phyloP scores from a whole-genome alignment of 2,113 vertebrate genomes.

The Sprattus sprattus region DNA sequence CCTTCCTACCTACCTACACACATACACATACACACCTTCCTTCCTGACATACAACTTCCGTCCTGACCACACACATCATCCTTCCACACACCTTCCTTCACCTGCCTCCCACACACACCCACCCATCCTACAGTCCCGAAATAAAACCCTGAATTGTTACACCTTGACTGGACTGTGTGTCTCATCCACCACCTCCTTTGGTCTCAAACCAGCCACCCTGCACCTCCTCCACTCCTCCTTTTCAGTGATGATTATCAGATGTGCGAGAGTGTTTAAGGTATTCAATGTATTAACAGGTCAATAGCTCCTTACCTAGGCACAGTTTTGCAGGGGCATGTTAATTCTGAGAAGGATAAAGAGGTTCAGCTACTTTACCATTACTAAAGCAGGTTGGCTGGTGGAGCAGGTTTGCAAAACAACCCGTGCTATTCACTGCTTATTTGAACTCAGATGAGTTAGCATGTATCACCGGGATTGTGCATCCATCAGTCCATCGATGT shows the following conservation, averaged over 20 bases:
- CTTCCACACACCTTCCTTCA: no score
- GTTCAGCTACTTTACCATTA: background rate
- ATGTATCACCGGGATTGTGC: slow-evolving; percentile 61
- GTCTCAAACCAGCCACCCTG: no score
- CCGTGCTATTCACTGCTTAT: slow-evolving; percentile 56
- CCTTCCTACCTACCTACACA: no score
- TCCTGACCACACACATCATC: no score
- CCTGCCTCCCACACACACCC: no score
- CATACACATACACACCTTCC: no score
- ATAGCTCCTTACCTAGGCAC: background rate
- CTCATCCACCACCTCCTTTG: no score
- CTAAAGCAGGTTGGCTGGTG: background rate
- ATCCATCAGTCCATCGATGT: slow-evolving; percentile 55
- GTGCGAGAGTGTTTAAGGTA: background rate
- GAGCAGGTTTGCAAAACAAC: background rate
- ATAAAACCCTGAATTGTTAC: no score
- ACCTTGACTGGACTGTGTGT: no score
- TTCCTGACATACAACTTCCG: no score
- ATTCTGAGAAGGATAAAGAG: slow-evolving; percentile 17
- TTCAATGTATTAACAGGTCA: background rate
- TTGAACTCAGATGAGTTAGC: slow-evolving; percentile 61
- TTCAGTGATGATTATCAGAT: background rate
- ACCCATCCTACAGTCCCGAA: no score
- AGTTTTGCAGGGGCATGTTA: background rate
- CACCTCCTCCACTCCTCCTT: no score